Conservation (phyloP, 2,797 vertebrate genomes). For the Carduelis carduelis region DNA sequence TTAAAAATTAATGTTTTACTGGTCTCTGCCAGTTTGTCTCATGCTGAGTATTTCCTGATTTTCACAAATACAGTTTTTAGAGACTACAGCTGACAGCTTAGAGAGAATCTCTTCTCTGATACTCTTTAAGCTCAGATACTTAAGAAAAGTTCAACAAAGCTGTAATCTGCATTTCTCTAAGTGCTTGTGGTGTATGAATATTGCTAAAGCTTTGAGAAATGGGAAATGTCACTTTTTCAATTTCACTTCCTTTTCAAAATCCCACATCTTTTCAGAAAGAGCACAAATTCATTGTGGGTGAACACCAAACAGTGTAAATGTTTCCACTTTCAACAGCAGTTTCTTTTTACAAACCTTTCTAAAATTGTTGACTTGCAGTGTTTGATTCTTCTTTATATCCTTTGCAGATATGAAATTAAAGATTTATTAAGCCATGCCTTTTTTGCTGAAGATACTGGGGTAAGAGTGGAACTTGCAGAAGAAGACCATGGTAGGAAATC, state of each 20-base stretch:
- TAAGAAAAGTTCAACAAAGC: neutral
- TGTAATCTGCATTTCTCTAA: neutral
- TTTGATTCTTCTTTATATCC: constrained; percentile 12
- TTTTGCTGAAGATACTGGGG: constrained; percentile 97
- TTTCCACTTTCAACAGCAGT: neutral
- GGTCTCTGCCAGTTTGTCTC: neutral
- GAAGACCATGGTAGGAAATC: constrained; percentile 95
- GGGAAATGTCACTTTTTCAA: neutral
- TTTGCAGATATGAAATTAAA: constrained; percentile 92
- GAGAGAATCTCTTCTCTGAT: neutral
- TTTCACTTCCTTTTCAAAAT: neutral
- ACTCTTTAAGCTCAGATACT: neutral
- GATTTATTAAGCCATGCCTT: constrained; percentile 96
- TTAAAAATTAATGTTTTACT: neutral
- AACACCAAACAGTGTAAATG: neutral
- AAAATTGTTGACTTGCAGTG: neutral
- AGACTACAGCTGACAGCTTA: neutral
- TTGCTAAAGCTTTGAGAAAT: neutral
- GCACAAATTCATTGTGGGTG: neutral
- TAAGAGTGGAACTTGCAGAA: constrained; percentile 96
- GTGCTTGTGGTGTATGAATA: neutral
- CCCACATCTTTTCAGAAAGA: neutral
- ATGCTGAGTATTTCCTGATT: neutral
- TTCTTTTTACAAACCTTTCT: neutral
- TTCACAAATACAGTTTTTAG: neutral